Evolutionary conservation across 2,888 invertebrate genomes (phyloP).

Genomic region (Micropterix aruncella): DNA sequence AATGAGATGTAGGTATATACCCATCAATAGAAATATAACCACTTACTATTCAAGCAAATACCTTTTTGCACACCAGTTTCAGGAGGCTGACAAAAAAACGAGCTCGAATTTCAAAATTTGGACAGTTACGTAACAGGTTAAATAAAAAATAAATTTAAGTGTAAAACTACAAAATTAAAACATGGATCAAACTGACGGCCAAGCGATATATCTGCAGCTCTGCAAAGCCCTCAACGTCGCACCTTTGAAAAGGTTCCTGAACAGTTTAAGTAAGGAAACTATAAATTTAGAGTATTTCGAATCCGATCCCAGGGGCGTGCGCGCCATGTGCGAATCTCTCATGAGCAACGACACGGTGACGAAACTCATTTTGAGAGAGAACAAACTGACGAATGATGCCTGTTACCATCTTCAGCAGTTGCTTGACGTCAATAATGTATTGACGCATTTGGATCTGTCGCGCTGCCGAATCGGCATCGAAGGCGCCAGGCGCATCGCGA

Average conservation of each 20-base stretch:
- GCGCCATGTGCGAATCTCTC: slow-evolving; percentile 8
- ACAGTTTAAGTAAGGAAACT: neutral
- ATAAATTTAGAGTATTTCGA: slow-evolving; percentile 6
- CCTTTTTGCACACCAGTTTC: too few relatives aligned
- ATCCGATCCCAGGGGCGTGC: slow-evolving; percentile 6
- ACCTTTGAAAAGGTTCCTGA: neutral
- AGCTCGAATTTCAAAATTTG: too few relatives aligned
- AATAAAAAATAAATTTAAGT: too few relatives aligned
- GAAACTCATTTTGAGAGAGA: slow-evolving; percentile 6
- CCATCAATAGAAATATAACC: too few relatives aligned
- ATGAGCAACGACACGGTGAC: slow-evolving; percentile 5
- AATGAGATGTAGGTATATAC: too few relatives aligned
- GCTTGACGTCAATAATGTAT: slow-evolving; percentile 3
- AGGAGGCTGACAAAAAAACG: too few relatives aligned
- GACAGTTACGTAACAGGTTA: too few relatives aligned
- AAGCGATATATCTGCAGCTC: neutral
- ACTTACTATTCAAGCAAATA: too few relatives aligned
- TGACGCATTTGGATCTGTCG: slow-evolving; percentile 5
- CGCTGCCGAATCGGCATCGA: slow-evolving; percentile 8
- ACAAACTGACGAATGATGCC: slow-evolving; percentile 7
- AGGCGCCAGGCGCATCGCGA: slow-evolving; percentile 5
- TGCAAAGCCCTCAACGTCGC: neutral
- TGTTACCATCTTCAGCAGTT: slow-evolving; percentile 7
- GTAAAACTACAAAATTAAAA: too few relatives aligned
- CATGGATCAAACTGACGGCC: too few relatives aligned